Evolutionary conservation across 2,113 vertebrate genomes (phyloP), one percentile per base, ranked within the genome.

Genomic region (Gulo gulo): DNA sequence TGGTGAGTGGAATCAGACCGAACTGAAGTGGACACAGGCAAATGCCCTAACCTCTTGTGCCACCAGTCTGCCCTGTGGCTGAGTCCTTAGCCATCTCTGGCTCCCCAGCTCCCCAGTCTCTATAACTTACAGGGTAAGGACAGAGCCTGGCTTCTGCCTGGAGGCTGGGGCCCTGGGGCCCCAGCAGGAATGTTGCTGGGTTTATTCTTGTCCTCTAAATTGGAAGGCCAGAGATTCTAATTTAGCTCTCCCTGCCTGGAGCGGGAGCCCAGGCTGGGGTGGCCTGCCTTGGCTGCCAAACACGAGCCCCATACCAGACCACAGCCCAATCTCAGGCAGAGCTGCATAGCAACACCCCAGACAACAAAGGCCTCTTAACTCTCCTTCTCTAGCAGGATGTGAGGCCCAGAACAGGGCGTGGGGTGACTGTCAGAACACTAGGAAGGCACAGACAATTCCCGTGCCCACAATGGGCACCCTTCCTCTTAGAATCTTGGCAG

Each of bases 191-290:
- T 89, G 47, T 89, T 90, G 47, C 55, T 31, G 39, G 81, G 74
- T 96, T 98, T 97, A 96, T 96, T 97, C 95, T 74, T 61, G 89
- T 97, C 67, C 95, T 96, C 67, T 89, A 92, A 89, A 98, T 96
- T 96, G 73, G 83, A 97, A 97, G 94, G 52, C 82, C 83, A 47
- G 61, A 98, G 82, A 73, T 67, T 96, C 78, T 97, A 94, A 95
- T 97, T 97, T 95, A 97, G 73, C 47, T 82, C 74, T 91, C 91
- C 57, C 36, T 83, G 82, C 59, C 91, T 31, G 24, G 83, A 95
- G 95, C 23, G 1, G 93, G 95, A 97, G 73, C 86, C 91, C 52
- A n/a, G 93, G 88, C 55, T 94, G 80, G 67, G 80, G 95, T 95
- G 91, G 95, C 91, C 83, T 79, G 73, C 74, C 65, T 95, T 20